Percentiles rank a stretch among this genome's conserved stretches.
Conservation (phyloP, 2,888 invertebrate genomes). For the Rhabditoides inermis region DNA sequence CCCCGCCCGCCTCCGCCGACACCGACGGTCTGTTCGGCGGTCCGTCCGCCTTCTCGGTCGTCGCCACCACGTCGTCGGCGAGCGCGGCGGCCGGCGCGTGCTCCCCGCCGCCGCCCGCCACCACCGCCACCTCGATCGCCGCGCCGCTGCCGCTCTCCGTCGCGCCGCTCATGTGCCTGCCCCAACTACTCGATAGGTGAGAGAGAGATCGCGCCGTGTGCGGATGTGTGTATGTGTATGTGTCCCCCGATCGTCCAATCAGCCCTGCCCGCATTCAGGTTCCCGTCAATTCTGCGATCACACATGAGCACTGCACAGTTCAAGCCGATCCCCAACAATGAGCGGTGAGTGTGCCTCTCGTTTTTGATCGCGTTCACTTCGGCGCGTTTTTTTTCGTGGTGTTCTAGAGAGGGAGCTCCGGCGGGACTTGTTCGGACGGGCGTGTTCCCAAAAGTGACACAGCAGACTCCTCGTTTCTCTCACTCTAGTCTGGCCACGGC, state of each 20-base stretch:
- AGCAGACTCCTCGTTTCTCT: too few species aligned
- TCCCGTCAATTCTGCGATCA: slow-evolving; percentile 27
- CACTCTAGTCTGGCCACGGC: too few species aligned
- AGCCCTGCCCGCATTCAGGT: slow-evolving; percentile 7
- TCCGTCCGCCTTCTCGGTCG: slow-evolving; percentile 33
- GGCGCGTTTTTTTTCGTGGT: too few species aligned
- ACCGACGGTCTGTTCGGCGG: slow-evolving; percentile 1
- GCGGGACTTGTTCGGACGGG: too few species aligned
- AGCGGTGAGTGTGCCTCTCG: slow-evolving; percentile 19
- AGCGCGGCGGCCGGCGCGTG: neutral
- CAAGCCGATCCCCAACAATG: slow-evolving; percentile 49
- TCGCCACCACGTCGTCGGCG: slow-evolving; percentile 14
- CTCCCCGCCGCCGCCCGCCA: slow-evolving; percentile 11
- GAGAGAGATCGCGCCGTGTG: slow-evolving; percentile 3
- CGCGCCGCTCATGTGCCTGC: slow-evolving; percentile 33
- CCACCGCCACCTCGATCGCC: slow-evolving; percentile 4
- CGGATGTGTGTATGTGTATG: neutral
- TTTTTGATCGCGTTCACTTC: neutral
- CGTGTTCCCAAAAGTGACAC: too few species aligned
- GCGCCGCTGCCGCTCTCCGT: neutral
- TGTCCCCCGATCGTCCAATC: too few species aligned
- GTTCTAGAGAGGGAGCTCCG: too few species aligned
- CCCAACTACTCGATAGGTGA: slow-evolving; percentile 22
- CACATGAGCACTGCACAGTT: slow-evolving; percentile 30
- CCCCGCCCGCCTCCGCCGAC: slow-evolving; percentile 8